Conservation (phyloP, 2,113 vertebrate genomes). For the Trematocara stigmaticum region DNA sequence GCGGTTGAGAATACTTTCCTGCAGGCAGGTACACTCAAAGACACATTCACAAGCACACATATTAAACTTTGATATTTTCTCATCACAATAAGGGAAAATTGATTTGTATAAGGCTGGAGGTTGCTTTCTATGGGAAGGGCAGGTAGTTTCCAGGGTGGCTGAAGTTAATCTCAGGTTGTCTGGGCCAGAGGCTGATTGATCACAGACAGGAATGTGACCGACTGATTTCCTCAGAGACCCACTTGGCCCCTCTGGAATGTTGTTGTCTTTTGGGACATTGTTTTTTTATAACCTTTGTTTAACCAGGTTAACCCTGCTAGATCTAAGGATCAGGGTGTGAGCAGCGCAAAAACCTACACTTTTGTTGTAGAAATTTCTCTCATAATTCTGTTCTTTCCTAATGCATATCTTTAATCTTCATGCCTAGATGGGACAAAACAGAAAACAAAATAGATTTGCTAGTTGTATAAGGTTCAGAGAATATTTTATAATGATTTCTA, state of each 20-base stretch:
- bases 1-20: neutral
- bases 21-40: neutral
- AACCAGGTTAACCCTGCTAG: slow-evolving; percentile 23
- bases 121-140: slow-evolving; percentile 15
- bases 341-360: neutral
- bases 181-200: slow-evolving; percentile 69
- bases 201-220: slow-evolving; percentile 67
- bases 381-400: neutral
- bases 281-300: slow-evolving; percentile 51
- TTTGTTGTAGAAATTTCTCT: neutral
- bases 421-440: neutral
- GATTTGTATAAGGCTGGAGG: neutral
- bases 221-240: slow-evolving; percentile 62
- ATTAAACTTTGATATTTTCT: neutral
- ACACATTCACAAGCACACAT: neutral
- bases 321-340: neutral
- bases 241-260: slow-evolving; percentile 61
- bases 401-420: neutral
- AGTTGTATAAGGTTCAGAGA: neutral
- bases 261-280: slow-evolving; percentile 52
- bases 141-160: slow-evolving; percentile 50
- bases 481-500: neutral
- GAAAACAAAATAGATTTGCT: neutral
- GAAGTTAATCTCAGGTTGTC: slow-evolving; percentile 58
- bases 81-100: slow-evolving; percentile 17